These are phyloP conservation scores for Pseudochirops cupreus DNA, from an alignment of 2,797 vertebrate genomes.

Conservation along the genomic window DNA sequence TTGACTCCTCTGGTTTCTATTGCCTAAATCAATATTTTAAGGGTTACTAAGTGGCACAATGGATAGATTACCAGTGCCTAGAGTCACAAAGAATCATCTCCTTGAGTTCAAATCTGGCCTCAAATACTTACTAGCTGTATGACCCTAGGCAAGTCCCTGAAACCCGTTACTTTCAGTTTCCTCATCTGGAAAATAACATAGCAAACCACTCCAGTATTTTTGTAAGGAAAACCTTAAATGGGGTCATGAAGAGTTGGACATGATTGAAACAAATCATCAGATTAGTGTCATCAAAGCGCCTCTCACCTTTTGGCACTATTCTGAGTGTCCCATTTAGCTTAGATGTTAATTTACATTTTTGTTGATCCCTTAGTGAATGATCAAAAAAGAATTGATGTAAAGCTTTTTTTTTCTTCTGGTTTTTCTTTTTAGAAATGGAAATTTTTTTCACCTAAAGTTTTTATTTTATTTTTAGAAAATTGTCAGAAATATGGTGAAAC, in stretches of 20 bases:
- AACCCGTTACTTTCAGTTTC: not conserved
- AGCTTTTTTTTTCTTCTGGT: not conserved
- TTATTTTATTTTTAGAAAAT: not conserved
- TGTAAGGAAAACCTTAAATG: not conserved
- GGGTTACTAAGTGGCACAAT: not conserved
- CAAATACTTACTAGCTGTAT: not conserved
- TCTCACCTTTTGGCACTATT: not conserved
- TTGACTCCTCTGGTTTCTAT: not conserved
- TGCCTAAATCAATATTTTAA: not conserved
- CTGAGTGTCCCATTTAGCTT: not conserved
- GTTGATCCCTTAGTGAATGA: not conserved
- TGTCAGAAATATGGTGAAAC: not conserved
- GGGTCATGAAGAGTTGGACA: not conserved
- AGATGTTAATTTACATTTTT: not conserved
- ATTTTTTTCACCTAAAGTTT: conserved; percentile 24
- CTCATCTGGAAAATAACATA: not conserved
- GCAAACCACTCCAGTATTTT: not conserved
- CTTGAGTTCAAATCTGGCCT: not conserved
- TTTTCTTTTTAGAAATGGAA: conserved; percentile 14
- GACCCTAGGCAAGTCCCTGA: not conserved
- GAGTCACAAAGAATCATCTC: not conserved
- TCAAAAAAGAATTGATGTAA: conserved; percentile 12
- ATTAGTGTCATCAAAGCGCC: not conserved
- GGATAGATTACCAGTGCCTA: not conserved
- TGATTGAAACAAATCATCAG: not conserved